Base-by-base conservation (phyloP, 2,888 invertebrate species). In the Acleris laterana region DNA sequence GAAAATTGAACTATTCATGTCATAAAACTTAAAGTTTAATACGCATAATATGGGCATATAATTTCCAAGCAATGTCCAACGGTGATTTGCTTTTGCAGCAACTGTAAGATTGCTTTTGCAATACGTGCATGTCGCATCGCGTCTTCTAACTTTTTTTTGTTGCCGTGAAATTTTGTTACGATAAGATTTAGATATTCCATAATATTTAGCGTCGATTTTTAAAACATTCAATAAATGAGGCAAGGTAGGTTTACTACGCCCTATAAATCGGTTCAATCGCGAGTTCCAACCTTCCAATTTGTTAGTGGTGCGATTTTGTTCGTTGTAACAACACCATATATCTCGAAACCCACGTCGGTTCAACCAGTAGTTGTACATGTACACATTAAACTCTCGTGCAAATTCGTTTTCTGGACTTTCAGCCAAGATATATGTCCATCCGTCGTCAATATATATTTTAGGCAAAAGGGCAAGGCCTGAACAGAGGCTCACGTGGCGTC, bases 401-500 rank as follows among this genome's bases (percentile, higher is more conserved):
- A 38, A 32, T 38, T 38, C 38, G 4, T 55, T 55, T 55, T 55
- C 5, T 55, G 38, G 38, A 55, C 55, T 55, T 55, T 55, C 28
- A 28, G 28, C 28, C 6, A 56, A 44, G 44, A 56, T 56, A 5
- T 56, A 55, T 44, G 42, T n/a, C 56, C 56, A 44, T 44, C 56
- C 56, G 16, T 56, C 44, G 22, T 56, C 56, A 56, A 56, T 56
- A 44, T 56, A 20, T 20, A 5, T 7, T 56, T 5, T 48, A 48
- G 58, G 48, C 17, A 58, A 49, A 48, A 58, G 32, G 1, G 48
- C 48, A 19, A 58, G 58, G 25, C 58, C 58, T 19, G 58, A 17
- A 58, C 58, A 49, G 3, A 58, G 58, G 58, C 58, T 58, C 17
- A 58, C 58, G 48, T 58, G 58, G 7, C 58, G 16, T 48, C 58